Base-by-base conservation (phyloP, 1,140 invertebrate species). In the Parasteatoda tepidariorum region DNA sequence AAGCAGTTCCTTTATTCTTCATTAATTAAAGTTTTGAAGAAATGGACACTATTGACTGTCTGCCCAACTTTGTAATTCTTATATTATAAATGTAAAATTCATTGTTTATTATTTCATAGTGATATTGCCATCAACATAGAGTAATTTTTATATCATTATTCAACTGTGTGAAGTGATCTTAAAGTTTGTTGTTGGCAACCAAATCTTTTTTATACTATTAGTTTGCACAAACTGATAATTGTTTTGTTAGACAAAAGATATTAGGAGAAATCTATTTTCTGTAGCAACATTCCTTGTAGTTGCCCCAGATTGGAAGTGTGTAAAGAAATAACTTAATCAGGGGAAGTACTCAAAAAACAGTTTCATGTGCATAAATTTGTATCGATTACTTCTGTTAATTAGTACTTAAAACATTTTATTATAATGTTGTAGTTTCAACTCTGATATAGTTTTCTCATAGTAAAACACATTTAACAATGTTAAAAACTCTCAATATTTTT, bases 231-330 rank as follows among this genome's bases (percentile, higher is more conserved):
- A 73, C 31, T 18, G 30, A 30, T 83, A 30, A 64, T 66, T 62
- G 55, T 81, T 81, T 71, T 18, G 34, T 31, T 57, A 81, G 34
- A 82, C 67, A 28, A 61, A 38, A 82, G 18, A 79, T 41, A 59
- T 68, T 66, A 9, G 41, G 5, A 33, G 55, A 61, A 55, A 79
- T 67, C 48, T 71, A 82, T 62, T 82, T 82, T 82, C 78, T 70
- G 70, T 82, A 71, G 78, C 78, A 71, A 82, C 78, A 82, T 82
- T 82, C 78, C 78, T 71, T 54, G 33, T 48, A 38, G 66, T 81
- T 82, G 59, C 59, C 57, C 57, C n/a, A 34, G 57, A 18, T 61
- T 41, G 48, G 13, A 71, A 31, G 31, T 82, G 38, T 61, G 22
- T 57, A 33, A 81, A n/a, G 22, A 28, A 30, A 15, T 61, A 70